Base-by-base conservation (phyloP, 2,797 vertebrate genomes). In the Trematomus bernacchii region DNA sequence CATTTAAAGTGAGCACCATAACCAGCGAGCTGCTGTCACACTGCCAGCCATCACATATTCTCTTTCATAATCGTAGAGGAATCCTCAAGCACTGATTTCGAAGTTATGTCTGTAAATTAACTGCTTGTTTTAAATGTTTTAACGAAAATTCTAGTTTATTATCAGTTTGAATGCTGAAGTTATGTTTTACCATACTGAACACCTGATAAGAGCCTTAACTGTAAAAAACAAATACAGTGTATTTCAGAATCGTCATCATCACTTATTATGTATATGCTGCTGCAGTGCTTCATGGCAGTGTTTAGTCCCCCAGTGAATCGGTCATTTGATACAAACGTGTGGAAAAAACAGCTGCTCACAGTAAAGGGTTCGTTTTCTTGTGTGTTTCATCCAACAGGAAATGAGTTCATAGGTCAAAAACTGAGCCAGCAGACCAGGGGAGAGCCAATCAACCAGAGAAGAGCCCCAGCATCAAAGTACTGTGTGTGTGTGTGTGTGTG, bases 401-500 rank as follows among this genome's bases (percentile, higher is more conserved):
- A 97, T 98, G 96, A 97, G 84, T 96, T 96, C 93, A 95, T 93
- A 89, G 95, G 95, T 47, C 94, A 96, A 91, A 95, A 95, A 94
- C 91, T 97, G 94, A 98, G 84, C 48, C 96, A 96, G 89, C 93
- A 89, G 96, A 97, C 94, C 48, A 90, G 91, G 3, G 94, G 93
- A 86, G 95, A 97, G 85, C 93, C 94, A 94, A 91, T 93, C 91
- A 96, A 93, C 91, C 94, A 94, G 58, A 95, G 94, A 66, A 73
- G 71, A 89, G 90, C 91, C 90, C 94, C 84, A 94, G 90, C 89
- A 92, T 93, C 82, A 90, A 95, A 88, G 94, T 94, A 59, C 42
- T 27, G 51, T 57, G 23, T 85, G 33, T 46, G 5, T 50, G 47
- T 50, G 13, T 27, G 27, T 27, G 27, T 27, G 27, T 27, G 27